These are phyloP conservation scores for Achroia grisella DNA, from an alignment of 1,140 invertebrate species.

Conservation along the genomic window DNA sequence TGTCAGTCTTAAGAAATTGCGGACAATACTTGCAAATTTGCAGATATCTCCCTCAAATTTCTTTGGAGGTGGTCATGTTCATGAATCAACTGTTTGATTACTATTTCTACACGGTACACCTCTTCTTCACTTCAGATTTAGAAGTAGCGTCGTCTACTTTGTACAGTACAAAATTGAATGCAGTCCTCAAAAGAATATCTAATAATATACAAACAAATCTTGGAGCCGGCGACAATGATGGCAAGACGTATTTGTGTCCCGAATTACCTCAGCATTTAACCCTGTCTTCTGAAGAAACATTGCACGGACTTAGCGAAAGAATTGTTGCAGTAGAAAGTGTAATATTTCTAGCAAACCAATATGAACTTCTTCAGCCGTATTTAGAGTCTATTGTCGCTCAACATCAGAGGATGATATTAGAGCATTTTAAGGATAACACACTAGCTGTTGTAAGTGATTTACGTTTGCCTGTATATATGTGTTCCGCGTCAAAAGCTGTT, in stretches of 20 bases:
- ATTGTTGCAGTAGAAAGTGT: constrained; percentile 94
- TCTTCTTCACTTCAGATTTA: constrained; percentile 84
- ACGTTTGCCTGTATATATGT: constrained; percentile 88
- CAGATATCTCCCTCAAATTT: constrained; percentile 90
- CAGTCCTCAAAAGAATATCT: constrained; percentile 84
- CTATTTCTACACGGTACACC: constrained; percentile 92
- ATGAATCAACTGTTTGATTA: constrained; percentile 97
- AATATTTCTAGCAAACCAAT: constrained; percentile 91
- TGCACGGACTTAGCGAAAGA: constrained; percentile 89
- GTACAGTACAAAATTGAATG: constrained; percentile 80
- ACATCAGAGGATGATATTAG: constrained; percentile 78
- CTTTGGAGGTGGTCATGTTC: constrained; percentile 90
- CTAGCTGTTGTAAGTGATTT: constrained; percentile 82
- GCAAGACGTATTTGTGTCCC: constrained; percentile 66
- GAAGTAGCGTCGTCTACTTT: constrained; percentile 71
- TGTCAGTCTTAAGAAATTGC: constrained; percentile 94
- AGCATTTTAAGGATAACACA: constrained; percentile 87
- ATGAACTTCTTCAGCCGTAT: constrained; percentile 87
- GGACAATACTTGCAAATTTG: constrained; percentile 97
- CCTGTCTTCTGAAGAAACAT: constrained; percentile 79
- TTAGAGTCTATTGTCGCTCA: constrained; percentile 82
- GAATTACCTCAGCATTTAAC: constrained; percentile 82
- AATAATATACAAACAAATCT: constrained; percentile 73
- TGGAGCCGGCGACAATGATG: constrained; percentile 25
- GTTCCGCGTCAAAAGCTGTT: constrained; percentile 85